These are phyloP conservation scores for Clarias magur DNA, from an alignment of 2,113 vertebrate species.

Conservation along the genomic window DNA sequence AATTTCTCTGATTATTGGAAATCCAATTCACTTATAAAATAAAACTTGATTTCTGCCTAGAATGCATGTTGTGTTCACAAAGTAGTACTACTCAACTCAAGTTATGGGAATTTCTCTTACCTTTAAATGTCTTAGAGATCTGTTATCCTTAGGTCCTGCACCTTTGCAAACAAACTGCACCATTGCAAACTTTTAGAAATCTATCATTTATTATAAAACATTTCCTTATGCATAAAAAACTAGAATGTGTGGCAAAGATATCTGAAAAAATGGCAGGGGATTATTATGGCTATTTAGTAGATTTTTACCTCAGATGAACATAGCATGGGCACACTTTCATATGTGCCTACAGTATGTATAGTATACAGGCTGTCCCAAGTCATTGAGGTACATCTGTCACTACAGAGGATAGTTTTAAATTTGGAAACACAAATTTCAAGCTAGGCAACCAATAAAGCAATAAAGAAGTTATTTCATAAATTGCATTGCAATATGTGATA, in stretches of 20 bases:
- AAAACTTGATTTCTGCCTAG: background rate
- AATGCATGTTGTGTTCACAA: slow-evolving; percentile 12
- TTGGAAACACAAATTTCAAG: background rate
- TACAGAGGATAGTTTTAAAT: background rate
- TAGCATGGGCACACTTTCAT: background rate
- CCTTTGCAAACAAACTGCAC: background rate
- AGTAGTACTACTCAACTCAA: background rate
- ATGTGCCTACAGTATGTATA: background rate
- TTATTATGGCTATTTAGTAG: background rate
- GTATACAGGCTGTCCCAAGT: background rate
- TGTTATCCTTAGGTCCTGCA: background rate
- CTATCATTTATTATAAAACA: too few species aligned
- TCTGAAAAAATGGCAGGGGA: background rate
- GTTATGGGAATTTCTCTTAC: background rate
- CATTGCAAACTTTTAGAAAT: too few species aligned
- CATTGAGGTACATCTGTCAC: background rate
- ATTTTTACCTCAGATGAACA: background rate
- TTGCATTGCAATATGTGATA: background rate
- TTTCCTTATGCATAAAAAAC: background rate
- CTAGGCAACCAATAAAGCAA: background rate
- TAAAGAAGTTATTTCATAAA: too few species aligned
- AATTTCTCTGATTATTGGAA: background rate
- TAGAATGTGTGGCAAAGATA: background rate
- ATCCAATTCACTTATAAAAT: slow-evolving; percentile 7
- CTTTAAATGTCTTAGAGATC: background rate